Conservation (phyloP, 2,797 vertebrate species). For the Centropyge bicolor region DNA sequence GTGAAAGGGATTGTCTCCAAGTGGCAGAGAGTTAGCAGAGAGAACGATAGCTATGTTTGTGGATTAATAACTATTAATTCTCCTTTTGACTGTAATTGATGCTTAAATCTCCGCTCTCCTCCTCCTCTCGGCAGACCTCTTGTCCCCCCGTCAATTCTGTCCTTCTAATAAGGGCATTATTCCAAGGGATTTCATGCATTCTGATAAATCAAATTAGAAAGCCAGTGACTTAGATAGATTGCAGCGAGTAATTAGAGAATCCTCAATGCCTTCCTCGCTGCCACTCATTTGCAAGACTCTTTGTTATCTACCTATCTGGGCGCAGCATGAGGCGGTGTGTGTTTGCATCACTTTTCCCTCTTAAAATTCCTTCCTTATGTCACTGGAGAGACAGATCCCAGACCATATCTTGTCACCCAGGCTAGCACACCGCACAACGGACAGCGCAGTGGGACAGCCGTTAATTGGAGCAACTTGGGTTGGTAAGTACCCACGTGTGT, state of each 20-base stretch:
- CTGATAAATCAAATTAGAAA: constrained; percentile 90
- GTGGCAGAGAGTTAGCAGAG: constrained; percentile 49
- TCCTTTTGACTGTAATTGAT: constrained; percentile 88
- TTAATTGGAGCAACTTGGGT: constrained; percentile 97
- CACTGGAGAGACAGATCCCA: constrained; percentile 94
- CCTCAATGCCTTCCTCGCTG: constrained; percentile 86
- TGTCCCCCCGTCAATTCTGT: constrained; percentile 82
- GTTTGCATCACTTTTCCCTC: constrained; percentile 79
- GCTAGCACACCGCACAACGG: constrained; percentile 87
- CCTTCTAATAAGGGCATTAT: constrained; percentile 88
- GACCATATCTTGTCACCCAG: constrained; percentile 95
- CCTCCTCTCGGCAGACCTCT: constrained; percentile 79
- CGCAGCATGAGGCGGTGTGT: constrained; percentile 81
- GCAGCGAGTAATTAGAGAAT: constrained; percentile 88
- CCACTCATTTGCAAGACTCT: constrained; percentile 85
- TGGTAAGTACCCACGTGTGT: constrained; percentile 90
- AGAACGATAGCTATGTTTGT: constrained; percentile 73
- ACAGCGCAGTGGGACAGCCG: constrained; percentile 94
- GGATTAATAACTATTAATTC: constrained; percentile 89
- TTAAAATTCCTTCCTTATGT: constrained; percentile 92
- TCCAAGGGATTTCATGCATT: constrained; percentile 84
- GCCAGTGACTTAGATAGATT: constrained; percentile 86
- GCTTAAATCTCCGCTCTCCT: constrained; percentile 82
- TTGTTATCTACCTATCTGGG: constrained; percentile 84
- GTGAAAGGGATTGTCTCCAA: constrained; percentile 54